These are phyloP conservation scores for Hippocampus comes DNA, from an alignment of 2,113 vertebrate genomes.

Conservation along the genomic window DNA sequence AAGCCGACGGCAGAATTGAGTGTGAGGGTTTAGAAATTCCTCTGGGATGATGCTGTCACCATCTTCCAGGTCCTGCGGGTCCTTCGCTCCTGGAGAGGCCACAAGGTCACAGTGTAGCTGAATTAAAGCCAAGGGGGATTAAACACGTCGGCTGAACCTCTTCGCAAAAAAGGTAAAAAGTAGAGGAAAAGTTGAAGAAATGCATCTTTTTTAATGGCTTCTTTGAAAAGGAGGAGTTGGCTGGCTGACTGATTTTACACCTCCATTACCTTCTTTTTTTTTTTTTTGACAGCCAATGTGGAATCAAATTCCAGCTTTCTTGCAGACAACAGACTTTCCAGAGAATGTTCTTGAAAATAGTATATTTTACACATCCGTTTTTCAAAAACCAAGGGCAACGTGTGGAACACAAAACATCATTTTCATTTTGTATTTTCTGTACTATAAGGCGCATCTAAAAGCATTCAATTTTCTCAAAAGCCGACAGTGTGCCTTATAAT, in stretches of 20 bases:
- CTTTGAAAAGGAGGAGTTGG: neutral
- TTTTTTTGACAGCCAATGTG: neutral
- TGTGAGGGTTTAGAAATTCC: slow-evolving; percentile 55
- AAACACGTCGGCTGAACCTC: slow-evolving; percentile 44
- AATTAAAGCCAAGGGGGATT: slow-evolving; percentile 30
- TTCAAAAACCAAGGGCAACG: neutral
- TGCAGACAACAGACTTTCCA: neutral
- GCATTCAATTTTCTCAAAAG: too few species aligned
- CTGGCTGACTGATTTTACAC: slow-evolving; percentile 13
- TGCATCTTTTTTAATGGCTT: neutral
- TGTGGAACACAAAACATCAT: slow-evolving; percentile 12
- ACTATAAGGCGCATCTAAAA: too few species aligned
- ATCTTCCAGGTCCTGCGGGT: slow-evolving; percentile 41
- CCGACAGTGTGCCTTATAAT: too few species aligned
- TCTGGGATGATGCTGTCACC: slow-evolving; percentile 60
- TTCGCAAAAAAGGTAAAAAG: neutral
- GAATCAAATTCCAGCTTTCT: neutral
- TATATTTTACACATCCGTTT: slow-evolving; percentile 18
- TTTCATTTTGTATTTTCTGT: neutral
- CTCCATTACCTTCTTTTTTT: neutral
- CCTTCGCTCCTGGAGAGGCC: slow-evolving; percentile 42
- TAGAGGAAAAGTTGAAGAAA: slow-evolving; percentile 8
- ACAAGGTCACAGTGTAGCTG: slow-evolving; percentile 35
- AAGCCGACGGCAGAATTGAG: slow-evolving; percentile 31
- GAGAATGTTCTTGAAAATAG: neutral